A percentile compares a stretch with the other conserved stretches of the same genome.
These are phyloP conservation scores for Notothenia coriiceps DNA, from an alignment of 2,113 vertebrate species.

Conservation along the genomic window DNA sequence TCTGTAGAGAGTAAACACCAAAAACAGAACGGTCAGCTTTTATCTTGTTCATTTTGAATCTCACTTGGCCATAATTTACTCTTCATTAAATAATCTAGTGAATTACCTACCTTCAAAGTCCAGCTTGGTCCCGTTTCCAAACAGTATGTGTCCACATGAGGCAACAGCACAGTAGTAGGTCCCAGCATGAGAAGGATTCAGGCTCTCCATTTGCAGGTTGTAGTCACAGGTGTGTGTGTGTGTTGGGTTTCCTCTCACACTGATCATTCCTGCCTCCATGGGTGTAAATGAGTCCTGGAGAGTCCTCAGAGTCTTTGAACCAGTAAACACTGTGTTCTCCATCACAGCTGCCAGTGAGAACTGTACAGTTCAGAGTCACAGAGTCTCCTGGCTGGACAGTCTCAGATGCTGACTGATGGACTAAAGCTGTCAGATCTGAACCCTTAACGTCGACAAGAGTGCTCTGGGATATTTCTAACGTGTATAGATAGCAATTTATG, in stretches of 20 bases:
- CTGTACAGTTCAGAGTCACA: conserved; percentile 65
- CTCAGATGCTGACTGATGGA: conserved; percentile 18
- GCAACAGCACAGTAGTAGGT: conserved; percentile 44
- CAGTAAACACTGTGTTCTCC: conserved; percentile 71
- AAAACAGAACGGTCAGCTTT: neutral
- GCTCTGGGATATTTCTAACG: conserved; percentile 21
- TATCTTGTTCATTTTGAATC: neutral
- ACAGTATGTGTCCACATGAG: conserved; percentile 57
- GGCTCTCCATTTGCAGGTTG: conserved; percentile 24
- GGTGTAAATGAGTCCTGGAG: conserved; percentile 61
- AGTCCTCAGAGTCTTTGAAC: conserved; percentile 52
- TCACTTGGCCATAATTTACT: too few species aligned
- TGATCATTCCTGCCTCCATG: conserved; percentile 34
- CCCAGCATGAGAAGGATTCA: conserved; percentile 26
- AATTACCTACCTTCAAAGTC: neutral
- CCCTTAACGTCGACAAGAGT: conserved; percentile 14
- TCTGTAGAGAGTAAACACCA: conserved; percentile 28
- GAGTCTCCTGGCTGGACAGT: conserved; percentile 58
- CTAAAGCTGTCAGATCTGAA: neutral
- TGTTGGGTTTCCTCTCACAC: conserved; percentile 45
- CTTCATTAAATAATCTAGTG: neutral
- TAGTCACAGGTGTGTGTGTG: conserved; percentile 57
- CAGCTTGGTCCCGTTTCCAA: conserved; percentile 23
- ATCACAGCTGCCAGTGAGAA: conserved; percentile 56
- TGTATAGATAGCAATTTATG: neutral